These are phyloP conservation scores for Ursus arctos DNA, from an alignment of 2,113 vertebrate species.

Conservation along the genomic window DNA sequence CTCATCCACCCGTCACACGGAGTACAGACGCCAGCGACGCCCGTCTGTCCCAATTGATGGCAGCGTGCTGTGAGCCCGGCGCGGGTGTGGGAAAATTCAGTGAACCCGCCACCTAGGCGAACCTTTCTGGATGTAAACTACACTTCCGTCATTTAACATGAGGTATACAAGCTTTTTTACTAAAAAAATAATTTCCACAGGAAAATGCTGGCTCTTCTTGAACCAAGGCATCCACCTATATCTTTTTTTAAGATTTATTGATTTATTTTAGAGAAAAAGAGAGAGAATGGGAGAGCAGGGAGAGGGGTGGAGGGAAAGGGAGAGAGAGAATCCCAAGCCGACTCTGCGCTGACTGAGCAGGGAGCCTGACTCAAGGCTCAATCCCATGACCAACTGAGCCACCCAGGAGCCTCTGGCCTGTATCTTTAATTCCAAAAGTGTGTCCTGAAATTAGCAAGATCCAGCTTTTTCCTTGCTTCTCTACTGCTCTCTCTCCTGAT, in stretches of 20 bases:
- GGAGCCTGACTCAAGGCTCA: neutral
- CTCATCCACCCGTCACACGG: rapidly evolving
- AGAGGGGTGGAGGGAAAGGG: neutral
- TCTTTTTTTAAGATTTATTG: neutral
- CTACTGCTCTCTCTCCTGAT: neutral
- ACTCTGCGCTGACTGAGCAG: no score
- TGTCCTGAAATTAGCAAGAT: neutral
- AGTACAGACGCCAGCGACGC: neutral
- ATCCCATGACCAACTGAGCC: neutral
- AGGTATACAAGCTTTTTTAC: neutral
- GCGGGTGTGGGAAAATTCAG: no score
- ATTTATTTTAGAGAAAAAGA: neutral
- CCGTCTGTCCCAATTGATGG: rapidly evolving
- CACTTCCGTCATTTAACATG: neutral
- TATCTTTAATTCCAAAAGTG: neutral
- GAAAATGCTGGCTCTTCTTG: neutral
- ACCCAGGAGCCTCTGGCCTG: neutral
- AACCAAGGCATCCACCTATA: neutral
- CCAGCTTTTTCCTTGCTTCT: neutral
- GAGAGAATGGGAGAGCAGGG: neutral
- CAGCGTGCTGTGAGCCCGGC: neutral
- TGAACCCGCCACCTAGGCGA: neutral
- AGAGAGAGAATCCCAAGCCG: neutral
- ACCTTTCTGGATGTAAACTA: neutral
- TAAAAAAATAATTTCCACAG: neutral